A percentile compares a stretch with the other conserved stretches of the same genome.
These are phyloP conservation scores for Sebastes iracundus DNA, from an alignment of 2,797 vertebrate species.

Conservation along the genomic window DNA sequence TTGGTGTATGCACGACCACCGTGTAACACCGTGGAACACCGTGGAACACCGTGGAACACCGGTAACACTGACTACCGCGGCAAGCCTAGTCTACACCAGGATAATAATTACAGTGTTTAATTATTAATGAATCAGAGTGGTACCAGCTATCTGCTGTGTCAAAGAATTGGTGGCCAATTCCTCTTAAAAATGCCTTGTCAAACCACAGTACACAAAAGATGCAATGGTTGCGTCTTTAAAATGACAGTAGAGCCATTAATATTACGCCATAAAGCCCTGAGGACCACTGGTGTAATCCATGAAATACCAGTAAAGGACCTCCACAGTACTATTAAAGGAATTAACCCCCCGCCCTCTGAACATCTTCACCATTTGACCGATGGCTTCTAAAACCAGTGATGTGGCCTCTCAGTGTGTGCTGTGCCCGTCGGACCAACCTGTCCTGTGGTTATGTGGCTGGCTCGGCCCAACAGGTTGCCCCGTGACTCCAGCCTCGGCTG, in stretches of 20 bases:
- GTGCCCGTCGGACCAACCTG: constrained; percentile 71
- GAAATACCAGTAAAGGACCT: neutral
- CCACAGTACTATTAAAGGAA: neutral
- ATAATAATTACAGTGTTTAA: neutral
- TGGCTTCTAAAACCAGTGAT: neutral
- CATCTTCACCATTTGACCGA: constrained; percentile 21
- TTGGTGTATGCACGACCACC: too few relatives aligned
- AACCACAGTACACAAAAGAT: neutral
- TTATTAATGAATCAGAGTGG: neutral
- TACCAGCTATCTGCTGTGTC: neutral
- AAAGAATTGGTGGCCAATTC: neutral
- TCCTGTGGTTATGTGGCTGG: constrained; percentile 84
- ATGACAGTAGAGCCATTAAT: neutral
- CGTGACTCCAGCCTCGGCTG: constrained; percentile 76
- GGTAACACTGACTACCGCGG: neutral
- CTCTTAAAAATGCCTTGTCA: neutral
- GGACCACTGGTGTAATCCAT: neutral
- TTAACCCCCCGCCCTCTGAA: neutral
- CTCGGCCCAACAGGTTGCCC: constrained; percentile 90
- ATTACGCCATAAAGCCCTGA: neutral
- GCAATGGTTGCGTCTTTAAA: neutral
- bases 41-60: too few relatives aligned
- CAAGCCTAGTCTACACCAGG: neutral
- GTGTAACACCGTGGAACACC: too few relatives aligned
- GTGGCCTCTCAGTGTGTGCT: constrained; percentile 2